A percentile compares a stretch with the other conserved stretches of the same genome.
Evolutionary conservation across 2,113 vertebrate species (phyloP).

Genomic region (Takifugu flavidus): DNA sequence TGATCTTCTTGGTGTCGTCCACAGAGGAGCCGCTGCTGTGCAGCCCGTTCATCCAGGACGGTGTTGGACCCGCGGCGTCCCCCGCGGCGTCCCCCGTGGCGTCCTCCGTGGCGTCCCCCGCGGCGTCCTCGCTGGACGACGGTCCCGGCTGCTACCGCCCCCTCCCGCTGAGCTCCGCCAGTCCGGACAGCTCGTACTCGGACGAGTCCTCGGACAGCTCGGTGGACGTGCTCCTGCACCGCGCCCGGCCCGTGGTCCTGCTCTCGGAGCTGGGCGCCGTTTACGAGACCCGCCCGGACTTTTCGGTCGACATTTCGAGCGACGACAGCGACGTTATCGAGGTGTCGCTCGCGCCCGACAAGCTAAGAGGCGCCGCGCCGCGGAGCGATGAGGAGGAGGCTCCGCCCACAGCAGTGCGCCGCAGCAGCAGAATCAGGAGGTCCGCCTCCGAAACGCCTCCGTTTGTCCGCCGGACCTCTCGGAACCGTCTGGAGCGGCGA

Average conservation of each 20-base stretch:
- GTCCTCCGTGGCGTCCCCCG: constrained; percentile 44
- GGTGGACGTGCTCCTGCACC: constrained; percentile 49
- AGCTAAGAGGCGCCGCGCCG: not conserved
- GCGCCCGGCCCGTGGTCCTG: constrained; percentile 57
- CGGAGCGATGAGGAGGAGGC: not conserved
- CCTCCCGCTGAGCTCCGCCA: constrained; percentile 56
- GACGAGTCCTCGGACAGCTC: constrained; percentile 63
- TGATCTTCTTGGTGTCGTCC: constrained; percentile 64
- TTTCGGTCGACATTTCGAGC: constrained; percentile 49
- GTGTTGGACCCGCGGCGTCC: constrained; percentile 44
- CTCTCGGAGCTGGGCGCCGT: constrained; percentile 49
- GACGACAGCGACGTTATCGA: constrained; percentile 69
- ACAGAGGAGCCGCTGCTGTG: constrained; percentile 58
- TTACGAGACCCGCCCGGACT: constrained; percentile 16
- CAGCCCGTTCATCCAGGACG: constrained; percentile 50
- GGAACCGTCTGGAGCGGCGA: constrained; percentile 39
- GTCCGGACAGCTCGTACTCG: constrained; percentile 53
- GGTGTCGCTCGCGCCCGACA: constrained; percentile 38
- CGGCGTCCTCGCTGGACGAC: constrained; percentile 43
- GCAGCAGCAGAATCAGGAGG: constrained; percentile 34
- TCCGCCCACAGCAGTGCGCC: not conserved
- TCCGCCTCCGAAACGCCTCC: not conserved
- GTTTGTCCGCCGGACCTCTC: not conserved
- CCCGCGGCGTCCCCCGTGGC: constrained; percentile 53
- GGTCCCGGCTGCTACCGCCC: constrained; percentile 46